phyloP scores from a whole-genome alignment of 2,113 vertebrate genomes.

The Holacanthus passer region DNA sequence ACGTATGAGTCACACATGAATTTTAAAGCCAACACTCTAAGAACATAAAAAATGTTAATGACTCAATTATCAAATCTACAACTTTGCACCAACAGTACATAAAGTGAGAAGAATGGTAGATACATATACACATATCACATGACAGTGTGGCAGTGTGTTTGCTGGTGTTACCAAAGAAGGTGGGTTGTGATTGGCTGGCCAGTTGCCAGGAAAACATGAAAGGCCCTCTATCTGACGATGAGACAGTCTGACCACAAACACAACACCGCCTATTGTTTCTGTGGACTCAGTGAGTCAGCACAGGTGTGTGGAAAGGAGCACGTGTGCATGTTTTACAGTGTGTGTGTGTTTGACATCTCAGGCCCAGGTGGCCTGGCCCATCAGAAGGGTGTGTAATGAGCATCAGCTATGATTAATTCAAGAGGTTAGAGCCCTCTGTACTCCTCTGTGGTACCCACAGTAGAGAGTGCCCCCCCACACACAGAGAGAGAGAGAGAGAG shows the following conservation, averaged over 20 bases:
- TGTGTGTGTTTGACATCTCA: background rate
- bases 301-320: slow-evolving; percentile 26
- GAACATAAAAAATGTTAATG: background rate
- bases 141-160: too few species aligned
- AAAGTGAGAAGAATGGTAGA: background rate
- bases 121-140: background rate
- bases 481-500: too few species aligned
- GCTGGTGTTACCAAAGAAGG: background rate
- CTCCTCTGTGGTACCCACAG: background rate
- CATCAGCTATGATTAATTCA: slow-evolving; percentile 54
- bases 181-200: slow-evolving; percentile 29
- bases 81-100: background rate
- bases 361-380: slow-evolving; percentile 52
- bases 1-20: background rate
- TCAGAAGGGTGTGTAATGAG: slow-evolving; percentile 35
- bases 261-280: slow-evolving; percentile 30
- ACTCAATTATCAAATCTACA: background rate
- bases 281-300: slow-evolving; percentile 3
- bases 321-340: background rate
- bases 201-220: slow-evolving; percentile 43
- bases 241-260: slow-evolving; percentile 39
- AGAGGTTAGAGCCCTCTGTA: slow-evolving; percentile 29
- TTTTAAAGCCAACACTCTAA: background rate
- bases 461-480: background rate
- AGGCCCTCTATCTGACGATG: background rate